Conservation (phyloP, 2,888 invertebrate species). For the Amblyteles armatorius region DNA sequence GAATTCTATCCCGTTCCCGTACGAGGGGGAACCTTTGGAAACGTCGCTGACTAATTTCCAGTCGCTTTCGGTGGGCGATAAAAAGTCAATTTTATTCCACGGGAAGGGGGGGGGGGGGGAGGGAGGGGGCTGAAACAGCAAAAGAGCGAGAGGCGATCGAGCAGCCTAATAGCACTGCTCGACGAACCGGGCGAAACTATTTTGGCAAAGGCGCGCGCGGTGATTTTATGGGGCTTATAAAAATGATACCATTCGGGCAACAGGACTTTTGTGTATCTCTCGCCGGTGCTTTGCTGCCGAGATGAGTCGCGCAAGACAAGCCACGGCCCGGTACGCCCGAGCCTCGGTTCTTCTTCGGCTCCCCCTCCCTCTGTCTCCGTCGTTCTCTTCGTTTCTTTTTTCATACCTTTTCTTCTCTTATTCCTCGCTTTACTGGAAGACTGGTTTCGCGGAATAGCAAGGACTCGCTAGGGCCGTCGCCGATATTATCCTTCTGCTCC, state of each 20-base stretch:
- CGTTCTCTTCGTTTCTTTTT: constrained; percentile 36
- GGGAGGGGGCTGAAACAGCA: constrained; percentile 29
- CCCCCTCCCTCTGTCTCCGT: constrained; percentile 1
- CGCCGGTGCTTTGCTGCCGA: constrained; percentile 27
- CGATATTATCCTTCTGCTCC: constrained; percentile 23
- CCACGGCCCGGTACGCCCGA: constrained; percentile 51
- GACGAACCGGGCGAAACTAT: constrained; percentile 70
- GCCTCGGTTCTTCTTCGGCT: constrained; percentile 45
- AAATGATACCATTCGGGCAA: constrained; percentile 78
- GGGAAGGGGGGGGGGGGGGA: constrained; percentile 46
- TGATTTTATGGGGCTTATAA: constrained; percentile 82
- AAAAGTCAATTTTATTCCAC: constrained; percentile 78
- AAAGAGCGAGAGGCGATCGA: constrained; percentile 42
- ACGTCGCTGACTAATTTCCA: constrained; percentile 78
- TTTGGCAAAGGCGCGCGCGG: constrained; percentile 68
- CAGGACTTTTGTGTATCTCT: constrained; percentile 57
- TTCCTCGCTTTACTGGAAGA: constrained; percentile 66
- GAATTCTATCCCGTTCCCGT: constrained; percentile 38
- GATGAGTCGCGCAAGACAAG: constrained; percentile 65
- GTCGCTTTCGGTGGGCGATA: constrained; percentile 76
- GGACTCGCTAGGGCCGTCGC: constrained; percentile 55
- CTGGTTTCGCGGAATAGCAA: constrained; percentile 69
- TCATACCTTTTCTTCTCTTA: constrained; percentile 55
- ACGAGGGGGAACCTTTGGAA: constrained; percentile 70
- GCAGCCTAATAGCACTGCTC: constrained; percentile 71